Percentiles rank a stretch among this genome's conserved stretches.
phyloP scores from a whole-genome alignment of 2,888 invertebrate genomes.

The Chrysodeixis includens region DNA sequence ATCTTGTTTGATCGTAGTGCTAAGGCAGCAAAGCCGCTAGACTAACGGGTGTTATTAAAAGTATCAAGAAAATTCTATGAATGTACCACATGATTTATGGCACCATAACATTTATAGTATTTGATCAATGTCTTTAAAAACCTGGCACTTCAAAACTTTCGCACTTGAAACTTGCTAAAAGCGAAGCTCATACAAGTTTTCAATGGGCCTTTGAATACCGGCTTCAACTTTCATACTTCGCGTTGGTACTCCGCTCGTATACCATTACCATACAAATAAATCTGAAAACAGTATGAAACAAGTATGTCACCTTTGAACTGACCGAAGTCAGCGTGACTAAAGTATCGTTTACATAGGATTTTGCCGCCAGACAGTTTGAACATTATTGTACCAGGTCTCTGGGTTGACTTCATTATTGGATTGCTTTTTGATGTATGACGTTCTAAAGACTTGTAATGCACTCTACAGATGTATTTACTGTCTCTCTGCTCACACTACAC shows the following conservation, averaged over 20 bases:
- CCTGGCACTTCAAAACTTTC: conserved; percentile 1
- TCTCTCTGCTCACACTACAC: too few relatives aligned
- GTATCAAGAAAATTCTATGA: neutral
- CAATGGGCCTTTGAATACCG: neutral
- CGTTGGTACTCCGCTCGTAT: neutral
- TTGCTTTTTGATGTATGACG: neutral
- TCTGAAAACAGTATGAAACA: conserved; percentile 9
- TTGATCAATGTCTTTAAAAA: neutral
- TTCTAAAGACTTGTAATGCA: neutral
- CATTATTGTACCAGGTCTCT: neutral
- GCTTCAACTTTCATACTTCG: neutral
- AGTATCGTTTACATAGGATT: conserved; percentile 4
- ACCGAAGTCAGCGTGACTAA: conserved; percentile 3
- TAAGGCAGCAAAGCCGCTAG: neutral
- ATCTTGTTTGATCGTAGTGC: neutral
- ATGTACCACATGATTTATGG: neutral
- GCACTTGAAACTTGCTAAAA: neutral
- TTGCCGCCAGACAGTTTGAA: neutral
- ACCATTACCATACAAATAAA: conserved; percentile 12
- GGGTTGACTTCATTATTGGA: neutral
- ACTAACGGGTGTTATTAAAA: neutral
- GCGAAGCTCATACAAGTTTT: neutral
- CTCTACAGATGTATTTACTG: neutral
- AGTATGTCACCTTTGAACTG: conserved; percentile 17
- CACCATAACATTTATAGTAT: conserved; percentile 2